Conservation (phyloP, 2,797 vertebrate genomes). For the Petrocephalus schoutedeni region DNA sequence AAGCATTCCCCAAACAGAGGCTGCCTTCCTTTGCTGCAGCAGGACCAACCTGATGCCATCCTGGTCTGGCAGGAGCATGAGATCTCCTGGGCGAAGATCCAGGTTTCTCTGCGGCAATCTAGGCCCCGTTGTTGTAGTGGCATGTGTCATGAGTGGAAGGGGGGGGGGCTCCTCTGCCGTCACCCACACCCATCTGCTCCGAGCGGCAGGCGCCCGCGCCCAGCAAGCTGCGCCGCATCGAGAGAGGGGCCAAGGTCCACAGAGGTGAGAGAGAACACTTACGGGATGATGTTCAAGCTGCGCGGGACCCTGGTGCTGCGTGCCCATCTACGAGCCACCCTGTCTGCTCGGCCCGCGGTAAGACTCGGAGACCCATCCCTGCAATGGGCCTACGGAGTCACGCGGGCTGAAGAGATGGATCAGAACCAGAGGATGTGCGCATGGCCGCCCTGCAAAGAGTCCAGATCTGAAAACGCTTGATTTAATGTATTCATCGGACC, state of each 20-base stretch:
- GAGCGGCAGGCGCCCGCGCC: neutral
- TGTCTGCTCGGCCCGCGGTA: neutral
- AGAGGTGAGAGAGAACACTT: slow-evolving; percentile 10
- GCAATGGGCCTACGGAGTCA: neutral
- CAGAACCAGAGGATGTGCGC: neutral
- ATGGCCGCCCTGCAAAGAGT: neutral
- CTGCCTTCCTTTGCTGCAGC: neutral
- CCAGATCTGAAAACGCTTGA: slow-evolving; percentile 27
- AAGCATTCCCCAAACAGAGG: neutral
- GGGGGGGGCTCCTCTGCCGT: neutral
- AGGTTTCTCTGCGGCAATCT: slow-evolving; percentile 6
- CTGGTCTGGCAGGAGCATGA: neutral
- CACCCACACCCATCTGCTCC: slow-evolving; percentile 16
- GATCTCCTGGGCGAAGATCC: neutral
- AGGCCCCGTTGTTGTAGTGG: slow-evolving; percentile 5
- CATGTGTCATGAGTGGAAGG: neutral
- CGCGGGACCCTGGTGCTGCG: neutral
- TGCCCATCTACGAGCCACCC: neutral
- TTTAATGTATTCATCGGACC: slow-evolving; percentile 29
- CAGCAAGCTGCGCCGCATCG: neutral
- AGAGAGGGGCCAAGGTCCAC: slow-evolving; percentile 1
- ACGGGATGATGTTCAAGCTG: neutral
- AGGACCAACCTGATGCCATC: neutral
- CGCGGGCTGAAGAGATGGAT: neutral
- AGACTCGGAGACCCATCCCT: neutral